Conservation (phyloP, 2,113 vertebrate species). For the Nycticorax nycticorax region DNA sequence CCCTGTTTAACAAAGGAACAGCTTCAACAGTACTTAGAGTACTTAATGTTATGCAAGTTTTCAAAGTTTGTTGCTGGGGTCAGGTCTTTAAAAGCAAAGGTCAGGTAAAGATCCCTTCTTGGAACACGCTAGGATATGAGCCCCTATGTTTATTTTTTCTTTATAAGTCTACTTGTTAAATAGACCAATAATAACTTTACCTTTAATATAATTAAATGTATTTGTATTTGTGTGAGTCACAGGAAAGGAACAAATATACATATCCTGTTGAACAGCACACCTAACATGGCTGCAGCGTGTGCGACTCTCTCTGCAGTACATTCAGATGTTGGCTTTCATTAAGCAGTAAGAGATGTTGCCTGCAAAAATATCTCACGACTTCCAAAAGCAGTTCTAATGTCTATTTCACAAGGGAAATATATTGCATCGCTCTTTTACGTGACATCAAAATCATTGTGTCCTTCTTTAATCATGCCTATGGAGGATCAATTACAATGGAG, state of each 20-base stretch:
- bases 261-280: neutral
- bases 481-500: slow-evolving; percentile 52
- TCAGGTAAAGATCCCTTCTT: neutral
- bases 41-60: neutral
- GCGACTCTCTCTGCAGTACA: neutral
- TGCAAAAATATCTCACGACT: neutral
- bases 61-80: neutral
- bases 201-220: neutral
- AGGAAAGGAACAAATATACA: neutral
- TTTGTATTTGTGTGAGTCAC: neutral
- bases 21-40: neutral
- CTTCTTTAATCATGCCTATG: slow-evolving; percentile 38
- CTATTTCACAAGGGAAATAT: neutral
- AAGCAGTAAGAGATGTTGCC: neutral
- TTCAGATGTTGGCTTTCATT: neutral
- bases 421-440: slow-evolving; percentile 56
- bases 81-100: slow-evolving; percentile 7
- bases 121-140: neutral
- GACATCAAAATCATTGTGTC: slow-evolving; percentile 22
- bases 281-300: fast-evolving
- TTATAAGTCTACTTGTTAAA: neutral
- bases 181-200: neutral
- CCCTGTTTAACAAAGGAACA: neutral
- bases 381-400: neutral
- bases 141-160: neutral